Evolutionary conservation across 92 coral and sea anemone species (phyloP).

Genomic region (Heliopora coerulea): DNA sequence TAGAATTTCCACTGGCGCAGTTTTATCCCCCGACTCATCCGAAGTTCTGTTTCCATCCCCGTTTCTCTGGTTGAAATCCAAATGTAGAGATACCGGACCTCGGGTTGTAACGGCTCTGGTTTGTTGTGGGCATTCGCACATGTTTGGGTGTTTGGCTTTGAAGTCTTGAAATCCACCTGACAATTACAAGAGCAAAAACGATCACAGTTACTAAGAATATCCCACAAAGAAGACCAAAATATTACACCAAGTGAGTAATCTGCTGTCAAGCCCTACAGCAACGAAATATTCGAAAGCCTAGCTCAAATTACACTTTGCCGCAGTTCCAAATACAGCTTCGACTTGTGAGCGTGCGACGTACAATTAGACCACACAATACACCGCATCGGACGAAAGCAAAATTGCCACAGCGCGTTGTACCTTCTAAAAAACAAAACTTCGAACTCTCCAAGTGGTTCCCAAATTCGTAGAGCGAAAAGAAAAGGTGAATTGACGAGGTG

Average conservation of each 20-base stretch:
- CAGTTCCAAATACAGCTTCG: not conserved
- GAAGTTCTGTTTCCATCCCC: conserved; percentile 21
- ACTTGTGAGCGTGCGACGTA: conserved; percentile 20
- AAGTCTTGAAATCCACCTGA: conserved; percentile 94
- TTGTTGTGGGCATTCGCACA: conserved; percentile 77
- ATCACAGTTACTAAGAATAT: not conserved
- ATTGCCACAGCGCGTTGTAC: not conserved
- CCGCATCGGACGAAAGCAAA: conserved; percentile 1
- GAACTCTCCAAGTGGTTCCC: not conserved
- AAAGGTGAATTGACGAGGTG: conserved; percentile 18
- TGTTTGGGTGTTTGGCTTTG: conserved; percentile 71
- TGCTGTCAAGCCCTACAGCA: not conserved
- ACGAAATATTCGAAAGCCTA: not conserved
- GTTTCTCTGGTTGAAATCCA: conserved; percentile 55
- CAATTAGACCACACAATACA: not conserved
- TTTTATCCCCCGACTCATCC: conserved; percentile 47
- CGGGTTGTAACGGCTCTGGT: conserved; percentile 52
- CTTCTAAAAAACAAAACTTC: too few relatives aligned
- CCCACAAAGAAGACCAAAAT: too few relatives aligned
- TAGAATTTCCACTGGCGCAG: conserved; percentile 84
- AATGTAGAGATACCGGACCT: conserved; percentile 62
- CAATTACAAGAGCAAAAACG: conserved; percentile 6
- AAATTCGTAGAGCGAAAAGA: conserved; percentile 32
- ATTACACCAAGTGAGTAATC: too few relatives aligned
- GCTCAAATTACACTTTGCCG: conserved; percentile 10